Base-by-base conservation (phyloP, 2,113 vertebrate species). In the Phyllostomus hastatus region DNA sequence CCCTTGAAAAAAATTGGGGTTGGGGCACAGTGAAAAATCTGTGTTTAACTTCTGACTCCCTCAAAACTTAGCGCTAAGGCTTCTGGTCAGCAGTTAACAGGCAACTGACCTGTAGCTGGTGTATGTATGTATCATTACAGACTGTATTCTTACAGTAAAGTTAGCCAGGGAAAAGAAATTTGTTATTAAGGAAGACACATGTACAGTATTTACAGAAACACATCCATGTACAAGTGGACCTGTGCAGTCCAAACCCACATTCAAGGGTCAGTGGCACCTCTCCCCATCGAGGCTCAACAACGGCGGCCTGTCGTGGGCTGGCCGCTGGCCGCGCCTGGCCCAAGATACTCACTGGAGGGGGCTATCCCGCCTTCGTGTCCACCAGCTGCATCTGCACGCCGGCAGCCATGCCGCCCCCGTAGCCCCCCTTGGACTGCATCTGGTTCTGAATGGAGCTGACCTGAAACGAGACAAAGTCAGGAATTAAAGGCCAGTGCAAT, bases 361-460 rank as follows among this genome's bases (percentile, higher is more conserved):
- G 98, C 98, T 99, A 99, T 98, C 99, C 99, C 33, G 99, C 99
- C 96, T 99, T 99, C 22, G 99, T 99, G 88, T 99, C 99, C 95
- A 99, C 99, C 0, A 99, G 98, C 90, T 99, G 99, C 99, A 99
- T 98, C 97, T 99, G 99, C 93, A 99, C 98, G 0, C 95, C 98
- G 66, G 98, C 99, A 50, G 99, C 97, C 98, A 99, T 98, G 5
- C 98, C 98, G 5, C 98, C 98, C 54, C 98, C 98, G 2, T 99
- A 99, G 52, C 99, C 99, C 7, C 99, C 99, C 95, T 99, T 99
- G 86, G 99, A 99, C 95, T 99, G 99, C 99, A 99, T 99, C 96
- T 99, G 99, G 95, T 98, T 99, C 98, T 99, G 99, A 97, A 99
- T 99, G 78, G 99, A 99, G 97, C 99, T 99, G 90, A 99, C 99